Base-by-base conservation (phyloP, 2,113 vertebrate genomes). In the Odocoileus hemionus region DNA sequence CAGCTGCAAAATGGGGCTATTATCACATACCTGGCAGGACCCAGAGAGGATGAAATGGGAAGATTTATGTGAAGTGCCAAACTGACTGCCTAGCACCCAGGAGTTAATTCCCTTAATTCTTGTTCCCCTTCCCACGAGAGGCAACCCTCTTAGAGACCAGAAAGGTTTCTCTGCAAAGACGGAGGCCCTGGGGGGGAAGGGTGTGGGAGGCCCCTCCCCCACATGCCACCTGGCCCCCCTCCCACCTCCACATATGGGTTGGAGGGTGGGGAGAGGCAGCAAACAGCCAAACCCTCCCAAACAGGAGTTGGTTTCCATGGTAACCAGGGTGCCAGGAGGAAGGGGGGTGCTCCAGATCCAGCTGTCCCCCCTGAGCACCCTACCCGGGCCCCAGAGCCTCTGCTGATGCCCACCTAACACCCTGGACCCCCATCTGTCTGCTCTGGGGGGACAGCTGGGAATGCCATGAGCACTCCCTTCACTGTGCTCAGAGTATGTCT, bases 171-270 rank as follows among this genome's bases (percentile, higher is more conserved):
- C 60, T n/a, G 87, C 86, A 95, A 79, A 92, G 88, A 89, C 50
- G 95, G 96, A 97, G 92, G 97, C 88, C 97, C 88, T 76, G 28
- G 86, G 2, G 96, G 90, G 96, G 92, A 47, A 89, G 95, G 95
- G 83, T 94, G 97, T 98, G 95, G 97, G 97, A 98, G 93, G 97
- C 97, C 96, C 97, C 97, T 97, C 98, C 97, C 86, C 86, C 94
- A 94, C 86, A 91, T n/a, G 1, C 98, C 98, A 98, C 98, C 98
- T 98, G 98, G 98, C 88, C 98, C 98, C 98, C 98, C 98, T 98
- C 98, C 98, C 97, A 98, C 97, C 94, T 98, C 97, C 97, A 98
- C 98, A 98, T 98, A 98, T 98, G 97, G 98, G 97, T 91, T 98
- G 97, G 96, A 96, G 96, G 96, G 98, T 96, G 83, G 97, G 97